Percentiles rank a stretch among this genome's conserved stretches.
Conservation (phyloP, 2,797 vertebrate genomes). For the Hipposideros larvatus region DNA sequence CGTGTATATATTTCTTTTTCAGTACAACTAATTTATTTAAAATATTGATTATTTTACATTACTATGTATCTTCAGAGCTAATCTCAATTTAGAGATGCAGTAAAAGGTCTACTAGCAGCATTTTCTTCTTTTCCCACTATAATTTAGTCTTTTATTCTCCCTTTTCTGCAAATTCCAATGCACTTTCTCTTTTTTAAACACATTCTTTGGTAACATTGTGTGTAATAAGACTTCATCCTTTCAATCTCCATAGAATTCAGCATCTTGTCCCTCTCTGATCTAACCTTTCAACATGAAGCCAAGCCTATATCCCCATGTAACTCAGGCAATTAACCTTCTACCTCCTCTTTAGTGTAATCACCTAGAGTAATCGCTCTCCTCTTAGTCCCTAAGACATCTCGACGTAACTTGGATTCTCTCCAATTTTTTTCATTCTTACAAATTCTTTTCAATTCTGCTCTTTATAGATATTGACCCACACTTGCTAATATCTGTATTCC, state of each 20-base stretch:
- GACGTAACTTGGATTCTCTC: constrained; percentile 8
- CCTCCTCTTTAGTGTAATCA: neutral
- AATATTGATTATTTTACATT: neutral
- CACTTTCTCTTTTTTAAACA: constrained; percentile 39
- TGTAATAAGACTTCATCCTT: constrained; percentile 26
- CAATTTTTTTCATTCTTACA: constrained; percentile 48
- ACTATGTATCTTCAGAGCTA: neutral
- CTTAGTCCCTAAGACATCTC: neutral
- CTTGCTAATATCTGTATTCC: neutral
- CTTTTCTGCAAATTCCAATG: neutral
- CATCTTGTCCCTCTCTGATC: neutral
- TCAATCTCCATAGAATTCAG: neutral
- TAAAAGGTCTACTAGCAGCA: neutral
- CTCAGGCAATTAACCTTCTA: neutral
- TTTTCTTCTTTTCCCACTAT: constrained; percentile 22
- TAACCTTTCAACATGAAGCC: constrained; percentile 13
- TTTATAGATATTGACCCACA: neutral
- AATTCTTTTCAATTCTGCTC: constrained; percentile 5
- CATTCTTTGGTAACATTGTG: neutral
- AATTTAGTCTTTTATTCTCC: neutral
- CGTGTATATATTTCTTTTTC: constrained; percentile 18
- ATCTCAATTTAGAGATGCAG: neutral
- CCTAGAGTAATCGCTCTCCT: neutral
- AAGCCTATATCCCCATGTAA: neutral
- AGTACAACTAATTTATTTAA: neutral